Conservation (phyloP, 1,140 invertebrate species). For the Streblospio benedicti region DNA sequence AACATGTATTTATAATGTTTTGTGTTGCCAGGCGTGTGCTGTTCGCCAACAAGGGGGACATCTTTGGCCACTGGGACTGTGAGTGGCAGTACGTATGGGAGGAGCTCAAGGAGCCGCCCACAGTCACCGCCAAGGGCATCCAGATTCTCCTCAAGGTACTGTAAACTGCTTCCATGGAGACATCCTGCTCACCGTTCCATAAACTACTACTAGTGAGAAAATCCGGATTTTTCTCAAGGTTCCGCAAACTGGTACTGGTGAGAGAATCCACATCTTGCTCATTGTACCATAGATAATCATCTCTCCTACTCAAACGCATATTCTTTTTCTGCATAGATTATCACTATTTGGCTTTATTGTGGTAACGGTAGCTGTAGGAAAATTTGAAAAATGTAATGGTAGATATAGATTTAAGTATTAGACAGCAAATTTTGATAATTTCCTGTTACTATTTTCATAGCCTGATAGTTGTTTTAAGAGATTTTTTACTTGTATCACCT, state of each 20-base stretch:
- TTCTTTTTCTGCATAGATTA: background rate
- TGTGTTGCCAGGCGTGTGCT: slow-evolving; percentile 37
- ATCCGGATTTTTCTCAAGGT: background rate
- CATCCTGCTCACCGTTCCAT: background rate
- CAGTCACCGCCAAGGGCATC: slow-evolving; percentile 34
- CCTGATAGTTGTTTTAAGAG: too few relatives aligned
- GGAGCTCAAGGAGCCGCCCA: slow-evolving; percentile 39
- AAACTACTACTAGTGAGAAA: background rate
- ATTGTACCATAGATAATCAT: background rate
- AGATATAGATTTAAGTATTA: too few relatives aligned
- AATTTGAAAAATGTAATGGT: too few relatives aligned
- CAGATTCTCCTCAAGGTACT: slow-evolving; percentile 41
- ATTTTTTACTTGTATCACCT: too few relatives aligned
- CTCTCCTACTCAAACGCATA: background rate
- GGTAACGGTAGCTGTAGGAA: too few relatives aligned
- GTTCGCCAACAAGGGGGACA: slow-evolving; percentile 44
- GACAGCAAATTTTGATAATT: too few relatives aligned
- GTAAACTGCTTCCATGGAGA: background rate
- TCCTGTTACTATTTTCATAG: too few relatives aligned
- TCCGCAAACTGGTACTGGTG: background rate
- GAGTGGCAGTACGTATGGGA: slow-evolving; percentile 38
- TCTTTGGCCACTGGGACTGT: slow-evolving; percentile 49
- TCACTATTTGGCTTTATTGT: background rate
- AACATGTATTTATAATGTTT: slow-evolving; percentile 20
- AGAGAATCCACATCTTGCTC: background rate